A percentile compares a stretch with the other conserved stretches of the same genome.
These are phyloP conservation scores for Cyprinus carpio DNA, from an alignment of 2,113 vertebrate genomes.

Conservation along the genomic window DNA sequence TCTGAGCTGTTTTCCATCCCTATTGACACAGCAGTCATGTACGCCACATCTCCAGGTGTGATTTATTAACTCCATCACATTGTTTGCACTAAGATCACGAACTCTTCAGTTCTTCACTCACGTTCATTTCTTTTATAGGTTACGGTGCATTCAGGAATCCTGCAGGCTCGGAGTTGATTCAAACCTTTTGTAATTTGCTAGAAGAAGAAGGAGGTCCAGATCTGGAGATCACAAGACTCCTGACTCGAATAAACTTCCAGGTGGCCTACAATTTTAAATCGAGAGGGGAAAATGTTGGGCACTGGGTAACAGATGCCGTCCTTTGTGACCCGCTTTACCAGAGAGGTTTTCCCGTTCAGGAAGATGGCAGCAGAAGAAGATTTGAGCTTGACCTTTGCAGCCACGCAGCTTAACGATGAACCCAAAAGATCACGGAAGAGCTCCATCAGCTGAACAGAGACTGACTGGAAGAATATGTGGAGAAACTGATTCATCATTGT, in stretches of 20 bases:
- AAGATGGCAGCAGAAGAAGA: not conserved
- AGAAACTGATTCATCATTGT: not conserved
- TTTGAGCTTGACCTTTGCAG: slow-evolving; percentile 23
- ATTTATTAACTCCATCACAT: not conserved
- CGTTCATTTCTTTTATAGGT: slow-evolving; percentile 63
- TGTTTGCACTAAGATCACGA: not conserved
- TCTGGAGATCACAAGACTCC: slow-evolving; percentile 72
- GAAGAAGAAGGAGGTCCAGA: slow-evolving; percentile 63
- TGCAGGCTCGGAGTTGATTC: slow-evolving; percentile 72
- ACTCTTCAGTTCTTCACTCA: not conserved
- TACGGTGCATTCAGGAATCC: slow-evolving; percentile 72
- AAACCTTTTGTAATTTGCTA: slow-evolving; percentile 72
- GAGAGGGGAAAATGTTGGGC: slow-evolving; percentile 41
- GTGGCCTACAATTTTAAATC: slow-evolving; percentile 75
- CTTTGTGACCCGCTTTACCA: slow-evolving; percentile 70
- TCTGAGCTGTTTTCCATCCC: slow-evolving; percentile 68
- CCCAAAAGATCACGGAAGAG: slow-evolving; percentile 19
- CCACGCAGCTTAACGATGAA: slow-evolving; percentile 39
- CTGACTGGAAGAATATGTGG: not conserved
- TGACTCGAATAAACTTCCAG: slow-evolving; percentile 73
- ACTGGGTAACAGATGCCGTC: slow-evolving; percentile 82
- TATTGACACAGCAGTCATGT: slow-evolving; percentile 71
- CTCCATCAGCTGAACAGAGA: slow-evolving; percentile 59
- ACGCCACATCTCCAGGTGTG: slow-evolving; percentile 74
- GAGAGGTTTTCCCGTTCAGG: slow-evolving; percentile 73